Evolutionary conservation across 2,888 invertebrate species (phyloP).

Genomic region (Scaptomyza cyrtandrae): DNA sequence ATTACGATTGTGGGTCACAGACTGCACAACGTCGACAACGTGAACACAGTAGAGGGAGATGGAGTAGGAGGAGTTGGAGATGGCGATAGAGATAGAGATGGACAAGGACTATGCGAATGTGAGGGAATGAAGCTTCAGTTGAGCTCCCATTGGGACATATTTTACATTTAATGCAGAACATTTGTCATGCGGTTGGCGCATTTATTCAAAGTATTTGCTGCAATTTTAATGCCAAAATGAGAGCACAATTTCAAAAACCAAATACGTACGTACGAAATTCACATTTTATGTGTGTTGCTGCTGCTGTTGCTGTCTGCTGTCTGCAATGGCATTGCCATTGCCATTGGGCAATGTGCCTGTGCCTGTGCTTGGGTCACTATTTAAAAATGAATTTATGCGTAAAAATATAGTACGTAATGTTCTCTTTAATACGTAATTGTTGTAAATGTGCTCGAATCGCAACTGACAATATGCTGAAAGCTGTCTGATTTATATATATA

Average conservation of each 20-base stretch:
- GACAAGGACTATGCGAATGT: constrained; percentile 12
- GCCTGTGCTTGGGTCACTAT: constrained; percentile 37
- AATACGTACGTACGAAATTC: constrained; percentile 18
- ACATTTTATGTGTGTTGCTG: constrained; percentile 32
- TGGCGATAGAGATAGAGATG: not conserved
- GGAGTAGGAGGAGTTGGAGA: not conserved
- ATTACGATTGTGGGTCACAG: constrained; percentile 49
- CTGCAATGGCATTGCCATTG: not conserved
- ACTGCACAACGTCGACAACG: constrained; percentile 15
- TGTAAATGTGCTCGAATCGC: constrained; percentile 35
- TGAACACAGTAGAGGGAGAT: constrained; percentile 25
- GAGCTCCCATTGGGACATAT: constrained; percentile 57
- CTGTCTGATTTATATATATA: constrained; percentile 43
- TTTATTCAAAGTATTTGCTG: constrained; percentile 71
- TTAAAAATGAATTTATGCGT: constrained; percentile 61
- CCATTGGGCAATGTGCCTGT: not conserved
- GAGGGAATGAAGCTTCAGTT: constrained; percentile 7
- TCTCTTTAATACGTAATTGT: constrained; percentile 18
- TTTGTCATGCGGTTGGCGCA: constrained; percentile 68
- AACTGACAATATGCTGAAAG: constrained; percentile 49
- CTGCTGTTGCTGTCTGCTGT: not conserved
- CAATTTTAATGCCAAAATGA: constrained; percentile 70
- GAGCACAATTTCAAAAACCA: constrained; percentile 63
- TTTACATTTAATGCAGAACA: constrained; percentile 70
- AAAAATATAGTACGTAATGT: constrained; percentile 6